Evolutionary conservation across 1,140 invertebrate species (phyloP), one percentile per base, ranked within the genome.

Genomic region (Nasonia longicornis): DNA sequence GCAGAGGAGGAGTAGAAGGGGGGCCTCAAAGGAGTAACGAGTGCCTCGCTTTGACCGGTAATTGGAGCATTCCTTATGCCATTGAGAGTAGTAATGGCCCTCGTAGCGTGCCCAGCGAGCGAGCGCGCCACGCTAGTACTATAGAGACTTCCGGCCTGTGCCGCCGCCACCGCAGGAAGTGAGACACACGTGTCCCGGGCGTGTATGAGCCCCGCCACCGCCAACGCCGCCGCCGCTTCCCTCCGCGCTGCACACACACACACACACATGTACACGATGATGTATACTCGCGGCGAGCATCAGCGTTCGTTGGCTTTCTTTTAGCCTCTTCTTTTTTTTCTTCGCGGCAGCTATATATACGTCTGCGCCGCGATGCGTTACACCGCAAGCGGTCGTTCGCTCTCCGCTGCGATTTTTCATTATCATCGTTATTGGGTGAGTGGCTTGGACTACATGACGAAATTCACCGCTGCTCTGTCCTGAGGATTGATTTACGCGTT

Each of bases 81-180:
- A 80, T 79, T 74, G 78, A 74, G 70, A 73, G 64, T 63, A 64
- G 77, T 87, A 87, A 89, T 87, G 87, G 85, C 85, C 85, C 86
- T 87, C 85, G 74, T 42, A 45, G 48, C 48, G 75, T 58, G 45
- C 42, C 45, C 45, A 22, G 29, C 48, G 63, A 76, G 63, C 3
- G 63, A 35, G 31, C 20, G 67, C 77, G 67, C 45, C 78, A 73
- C 52, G 52, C 52, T 73, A 87, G 87, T 90, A 89, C 89, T 88
- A 88, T 88, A 87, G 88, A 89, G 87, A 89, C 89, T 90, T 90
- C 89, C 89, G 89, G 89, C 84, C 87, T 85, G 85, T 85, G 85
- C 64, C 64, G 77, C 71, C 71, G 22, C 63, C 52, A 7, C 58
- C 48, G 35, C 88, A 89, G 89, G 89, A 90, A 90, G 88, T 86